These are phyloP conservation scores for Tromatobia lineatoria DNA, from an alignment of 2,888 invertebrate genomes.

Conservation along the genomic window DNA sequence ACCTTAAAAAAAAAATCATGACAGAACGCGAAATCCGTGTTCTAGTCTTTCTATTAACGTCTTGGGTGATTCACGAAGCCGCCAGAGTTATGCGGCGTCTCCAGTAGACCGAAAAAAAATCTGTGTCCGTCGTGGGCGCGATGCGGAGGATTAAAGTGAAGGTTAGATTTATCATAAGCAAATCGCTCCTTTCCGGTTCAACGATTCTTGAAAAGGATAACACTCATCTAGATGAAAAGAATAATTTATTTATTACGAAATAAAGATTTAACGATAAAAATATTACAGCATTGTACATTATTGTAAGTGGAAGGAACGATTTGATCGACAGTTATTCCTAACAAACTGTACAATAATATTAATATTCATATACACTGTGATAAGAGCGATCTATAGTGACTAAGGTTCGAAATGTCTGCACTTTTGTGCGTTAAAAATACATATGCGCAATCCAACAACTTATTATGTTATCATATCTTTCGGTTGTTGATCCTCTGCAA, in stretches of 20 bases:
- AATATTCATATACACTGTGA: background rate
- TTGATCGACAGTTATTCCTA: background rate
- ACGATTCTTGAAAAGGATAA: background rate
- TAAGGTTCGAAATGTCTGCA: too few species aligned
- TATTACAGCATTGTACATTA: background rate
- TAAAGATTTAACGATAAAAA: conserved; percentile 33
- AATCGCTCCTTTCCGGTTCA: conserved; percentile 12
- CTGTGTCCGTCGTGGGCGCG: background rate
- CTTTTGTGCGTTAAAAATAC: too few species aligned
- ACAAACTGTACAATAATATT: background rate
- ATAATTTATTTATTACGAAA: conserved; percentile 59
- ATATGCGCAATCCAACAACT: too few species aligned
- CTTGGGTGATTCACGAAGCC: conserved; percentile 80
- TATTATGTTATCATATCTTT: too few species aligned
- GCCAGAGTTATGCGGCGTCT: conserved; percentile 72
- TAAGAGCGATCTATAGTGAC: too few species aligned
- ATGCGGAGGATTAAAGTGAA: background rate
- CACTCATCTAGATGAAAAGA: conserved; percentile 31
- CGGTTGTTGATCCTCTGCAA: too few species aligned
- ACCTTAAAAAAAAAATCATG: conserved; percentile 38
- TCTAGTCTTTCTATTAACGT: conserved; percentile 74
- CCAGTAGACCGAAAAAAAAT: conserved; percentile 55
- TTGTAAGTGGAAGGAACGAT: background rate
- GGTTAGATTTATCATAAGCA: conserved; percentile 16
- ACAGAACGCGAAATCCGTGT: conserved; percentile 75